Conservation (phyloP, 1,140 invertebrate genomes). For the Drosophila kohkoa region DNA sequence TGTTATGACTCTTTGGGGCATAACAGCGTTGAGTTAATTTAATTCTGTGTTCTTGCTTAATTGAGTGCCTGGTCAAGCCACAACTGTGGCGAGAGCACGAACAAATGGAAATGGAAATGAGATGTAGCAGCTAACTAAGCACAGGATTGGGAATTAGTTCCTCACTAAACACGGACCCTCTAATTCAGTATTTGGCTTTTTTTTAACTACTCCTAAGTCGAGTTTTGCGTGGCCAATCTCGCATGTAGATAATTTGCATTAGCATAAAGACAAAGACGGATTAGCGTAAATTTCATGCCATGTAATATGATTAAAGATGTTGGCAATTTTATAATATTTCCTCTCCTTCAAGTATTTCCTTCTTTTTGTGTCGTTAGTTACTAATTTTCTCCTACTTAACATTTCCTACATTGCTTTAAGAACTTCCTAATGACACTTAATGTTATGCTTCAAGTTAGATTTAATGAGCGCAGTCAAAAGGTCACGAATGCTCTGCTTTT, state of each 20-base stretch:
- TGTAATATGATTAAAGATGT: not conserved
- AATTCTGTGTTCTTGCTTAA: slow-evolving; percentile 71
- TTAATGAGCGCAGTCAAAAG: slow-evolving; percentile 22
- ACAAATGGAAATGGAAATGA: slow-evolving; percentile 60
- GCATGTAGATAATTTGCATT: not conserved
- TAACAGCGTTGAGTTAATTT: slow-evolving; percentile 67
- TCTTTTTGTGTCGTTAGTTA: not conserved
- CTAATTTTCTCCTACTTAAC: not conserved
- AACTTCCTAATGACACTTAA: slow-evolving; percentile 18
- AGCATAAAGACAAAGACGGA: not conserved
- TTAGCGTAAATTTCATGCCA: not conserved
- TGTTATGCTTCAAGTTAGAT: slow-evolving; percentile 21
- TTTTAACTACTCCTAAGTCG: not conserved
- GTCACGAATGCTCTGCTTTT: slow-evolving; percentile 10
- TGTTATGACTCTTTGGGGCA: slow-evolving; percentile 73
- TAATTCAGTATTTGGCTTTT: slow-evolving; percentile 9
- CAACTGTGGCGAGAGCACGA: slow-evolving; percentile 8
- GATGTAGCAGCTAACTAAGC: slow-evolving; percentile 44
- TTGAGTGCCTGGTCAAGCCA: slow-evolving; percentile 67
- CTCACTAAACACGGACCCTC: not conserved
- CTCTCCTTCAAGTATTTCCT: not conserved
- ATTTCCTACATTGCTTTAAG: not conserved
- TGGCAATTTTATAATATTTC: not conserved
- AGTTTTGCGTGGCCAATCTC: slow-evolving; percentile 14
- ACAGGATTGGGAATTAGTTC: slow-evolving; percentile 16